phyloP scores from a whole-genome alignment of 2,113 vertebrate species.

The Oryzias melastigma region DNA sequence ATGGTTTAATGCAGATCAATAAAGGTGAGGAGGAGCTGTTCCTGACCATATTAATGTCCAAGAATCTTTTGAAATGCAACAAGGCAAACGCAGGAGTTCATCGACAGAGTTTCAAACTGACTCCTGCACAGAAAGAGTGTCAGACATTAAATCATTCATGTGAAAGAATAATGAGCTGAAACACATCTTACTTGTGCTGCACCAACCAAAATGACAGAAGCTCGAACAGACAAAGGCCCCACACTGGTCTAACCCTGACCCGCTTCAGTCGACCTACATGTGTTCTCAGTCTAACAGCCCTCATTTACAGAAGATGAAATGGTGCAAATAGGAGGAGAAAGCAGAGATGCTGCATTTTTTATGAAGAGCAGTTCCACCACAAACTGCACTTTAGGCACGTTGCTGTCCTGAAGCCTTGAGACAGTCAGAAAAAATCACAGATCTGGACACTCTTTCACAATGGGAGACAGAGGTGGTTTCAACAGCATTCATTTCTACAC shows the following conservation, averaged over 20 bases:
- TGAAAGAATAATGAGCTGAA: slow-evolving; percentile 17
- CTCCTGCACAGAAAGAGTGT: slow-evolving; percentile 1
- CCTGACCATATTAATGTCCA: no score
- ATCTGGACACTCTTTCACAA: no score
- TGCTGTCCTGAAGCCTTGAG: no score
- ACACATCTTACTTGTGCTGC: slow-evolving; percentile 23
- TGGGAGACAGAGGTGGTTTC: no score
- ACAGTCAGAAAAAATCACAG: no score
- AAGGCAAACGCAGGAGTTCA: no score
- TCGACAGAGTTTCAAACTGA: no score
- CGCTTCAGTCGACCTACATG: slow-evolving; percentile 59
- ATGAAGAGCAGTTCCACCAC: slow-evolving; percentile 60
- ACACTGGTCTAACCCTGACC: slow-evolving; percentile 20
- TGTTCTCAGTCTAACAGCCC: slow-evolving; percentile 55
- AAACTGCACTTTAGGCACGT: slow-evolving; percentile 62
- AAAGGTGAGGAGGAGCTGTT: no score
- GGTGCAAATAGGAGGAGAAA: slow-evolving; percentile 35
- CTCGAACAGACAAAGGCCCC: slow-evolving; percentile 26
- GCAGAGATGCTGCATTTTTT: slow-evolving; percentile 67
- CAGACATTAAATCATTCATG: not conserved
- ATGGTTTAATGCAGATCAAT: no score
- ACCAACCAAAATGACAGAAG: slow-evolving; percentile 37
- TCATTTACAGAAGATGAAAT: slow-evolving; percentile 61
- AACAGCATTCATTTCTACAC: no score
- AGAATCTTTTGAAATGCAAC: no score